Base-by-base conservation (phyloP, 1,140 invertebrate genomes). In the Branchinecta lynchi region DNA sequence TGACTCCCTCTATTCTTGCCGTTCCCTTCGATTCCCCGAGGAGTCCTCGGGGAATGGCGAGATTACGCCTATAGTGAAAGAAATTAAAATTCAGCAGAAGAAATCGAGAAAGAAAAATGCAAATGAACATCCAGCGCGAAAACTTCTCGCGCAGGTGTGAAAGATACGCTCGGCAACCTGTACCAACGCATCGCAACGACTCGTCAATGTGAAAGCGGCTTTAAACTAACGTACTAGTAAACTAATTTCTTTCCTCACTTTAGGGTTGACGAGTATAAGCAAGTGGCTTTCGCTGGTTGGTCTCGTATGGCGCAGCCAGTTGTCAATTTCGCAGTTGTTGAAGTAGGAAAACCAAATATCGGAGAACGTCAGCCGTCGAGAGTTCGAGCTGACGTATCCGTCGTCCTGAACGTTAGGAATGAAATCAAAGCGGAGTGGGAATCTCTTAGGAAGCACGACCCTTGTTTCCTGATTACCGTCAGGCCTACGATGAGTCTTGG, bases 371-470 rank as follows among this genome's bases (percentile, higher is more conserved):
- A 91, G 71, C 97, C 97, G 0, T 93, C 94, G 0, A 79, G 92
- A 70, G 96, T 99, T 0, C 82, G 92, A 65, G 96, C 94, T 60
- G 96, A 99, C 76, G 86, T 99, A 10, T 89, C 89, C 0, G 87
- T 99, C 0, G 95, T 93, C 71, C 81, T 99, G 0, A 94, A 88
- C 75, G 88, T 94, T 0, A 81, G 92, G 44, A 84, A 85, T 44
- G 92, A 97, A 75, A 90, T 99, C 44, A 96, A 97, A 79, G 82
- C 84, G 17, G 97, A 99, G 79, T 99, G 97, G 97, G 95, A 99
- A 79, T 89, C 87, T 74, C 80, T 99, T 20, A 82, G 96, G 60
- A 98, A 96, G 77, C 95, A 99, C 77, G 97, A 99, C 76, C 95
- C 98, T 8, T 96, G 95, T 76, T 98, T 99, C 75, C 80, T 99